These are phyloP conservation scores for Centropristis striata DNA, from an alignment of 2,113 vertebrate genomes.

Conservation along the genomic window DNA sequence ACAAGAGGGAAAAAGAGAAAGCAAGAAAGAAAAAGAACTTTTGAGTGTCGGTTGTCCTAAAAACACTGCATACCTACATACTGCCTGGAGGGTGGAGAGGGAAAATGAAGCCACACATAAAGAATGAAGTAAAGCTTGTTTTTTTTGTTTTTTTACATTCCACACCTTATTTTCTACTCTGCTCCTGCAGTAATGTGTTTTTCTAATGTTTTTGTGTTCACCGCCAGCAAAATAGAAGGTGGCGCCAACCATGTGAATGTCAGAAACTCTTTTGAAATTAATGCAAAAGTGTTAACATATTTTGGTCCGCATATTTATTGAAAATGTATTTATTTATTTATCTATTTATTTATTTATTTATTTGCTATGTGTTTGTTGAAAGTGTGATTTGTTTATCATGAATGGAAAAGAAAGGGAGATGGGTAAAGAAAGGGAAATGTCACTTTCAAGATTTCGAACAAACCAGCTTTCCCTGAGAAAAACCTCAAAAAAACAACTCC, in stretches of 20 bases:
- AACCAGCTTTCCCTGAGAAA: conserved; percentile 18
- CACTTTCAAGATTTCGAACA: conserved; percentile 15
- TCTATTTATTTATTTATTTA: conserved; percentile 58
- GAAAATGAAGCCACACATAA: conserved; percentile 61
- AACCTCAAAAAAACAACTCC: neutral
- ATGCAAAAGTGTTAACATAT: conserved; percentile 45
- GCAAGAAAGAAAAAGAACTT: conserved; percentile 8
- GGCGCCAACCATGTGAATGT: conserved; percentile 73
- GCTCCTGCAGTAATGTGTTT: conserved; percentile 14
- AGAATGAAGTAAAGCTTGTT: conserved; percentile 46
- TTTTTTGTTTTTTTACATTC: conserved; percentile 20
- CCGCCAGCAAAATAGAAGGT: conserved; percentile 38
- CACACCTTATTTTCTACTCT: conserved; percentile 5
- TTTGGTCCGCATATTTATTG: conserved; percentile 64
- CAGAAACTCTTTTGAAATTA: conserved; percentile 45
- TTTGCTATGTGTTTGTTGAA: conserved; percentile 31
- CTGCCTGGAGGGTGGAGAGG: conserved; percentile 3
- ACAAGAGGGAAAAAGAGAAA: conserved; percentile 5
- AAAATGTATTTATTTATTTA: conserved; percentile 54
- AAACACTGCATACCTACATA: conserved; percentile 35
- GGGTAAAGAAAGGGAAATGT: conserved; percentile 9
- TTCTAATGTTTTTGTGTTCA: conserved; percentile 47
- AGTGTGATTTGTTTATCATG: conserved; percentile 1
- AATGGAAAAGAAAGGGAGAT: conserved; percentile 3
- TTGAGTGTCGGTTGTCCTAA: no score